Base-by-base conservation (phyloP, 2,888 invertebrate genomes). In the Dione juno region DNA sequence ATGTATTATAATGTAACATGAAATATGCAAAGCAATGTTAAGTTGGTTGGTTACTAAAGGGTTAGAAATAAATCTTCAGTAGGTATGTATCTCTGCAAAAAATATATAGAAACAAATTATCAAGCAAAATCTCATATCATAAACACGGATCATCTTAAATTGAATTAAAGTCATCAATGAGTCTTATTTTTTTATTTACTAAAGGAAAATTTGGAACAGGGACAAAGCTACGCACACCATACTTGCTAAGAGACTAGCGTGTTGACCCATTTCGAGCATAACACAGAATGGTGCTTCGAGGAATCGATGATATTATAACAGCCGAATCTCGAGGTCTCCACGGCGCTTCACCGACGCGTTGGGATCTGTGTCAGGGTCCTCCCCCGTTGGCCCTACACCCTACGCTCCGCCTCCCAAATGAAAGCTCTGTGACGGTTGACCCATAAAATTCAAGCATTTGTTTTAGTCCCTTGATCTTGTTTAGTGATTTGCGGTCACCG, bases 321-420 rank as follows among this genome's bases (percentile, higher is more conserved):
- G 82, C 87, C 89, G 86, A 90, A 89, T 89, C 86, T 88, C 87
- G 88, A 88, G 90, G 89, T 85, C 89, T 87, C 84, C 82, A 81
- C 84, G 77, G 83, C 63, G 87, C 83, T 87, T 84, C 86, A 84
- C 88, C 89, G 90, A 92, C 89, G 89, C 86, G 87, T 87, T 84
- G 81, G 87, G 88, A 92, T 92, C 91, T 91, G 88, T 92, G 93
- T 93, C 93, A 92, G 89, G 92, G 93, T 90, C 85, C 88, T 85
- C 87, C 88, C 88, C 87, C 84, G 81, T 82, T 81, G 80, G 84
- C 88, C 90, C 86, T 88, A 80, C 89, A 83, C 89, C 85, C 88
- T 84, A 82, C 84, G 81, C 81, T 79, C 74, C 74, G 77, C 85
- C 85, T 79, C 86, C 86, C 85, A 48, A 69, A 76, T 78, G 74